Base-by-base conservation (phyloP, 1,140 invertebrate species). In the Drosophila littoralis region DNA sequence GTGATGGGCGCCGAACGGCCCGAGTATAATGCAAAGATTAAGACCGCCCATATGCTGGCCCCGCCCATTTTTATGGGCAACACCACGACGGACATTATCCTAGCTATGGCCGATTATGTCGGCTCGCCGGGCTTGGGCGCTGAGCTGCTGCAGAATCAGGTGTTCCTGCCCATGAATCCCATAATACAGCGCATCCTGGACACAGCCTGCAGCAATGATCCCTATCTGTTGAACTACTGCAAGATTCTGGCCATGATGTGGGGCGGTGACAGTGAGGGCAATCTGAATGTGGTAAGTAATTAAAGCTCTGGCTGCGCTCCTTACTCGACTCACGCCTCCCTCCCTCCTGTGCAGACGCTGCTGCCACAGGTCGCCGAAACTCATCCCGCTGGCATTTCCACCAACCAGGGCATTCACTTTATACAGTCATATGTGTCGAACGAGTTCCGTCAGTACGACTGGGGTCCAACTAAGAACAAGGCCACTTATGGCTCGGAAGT, bases 11-110 rank as follows among this genome's bases (percentile, higher is more conserved):
- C 94, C 0, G 81, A 92, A 50, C 84, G 77, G 7, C 94, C 95
- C 0, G 93, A 95, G 57, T 95, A 95, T 64, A 95, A 95, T 77
- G 72, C 82, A 2, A 94, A 94, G 81, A 94, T 95, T 17, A 91
- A 90, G 55, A 91, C 90, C 0, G 89, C 93, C 55, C 92, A 95
- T 38, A 93, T 94, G 65, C 85, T 96, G 57, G 95, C 94, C 0
- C 95, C 95, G 1, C 93, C 95, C 0, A 93, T 93, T 6, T 95
- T 92, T 58, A 92, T 94, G 92, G 90, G 85, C 6, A 92, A 94
- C 17, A 89, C 92, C 4, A 93, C 86, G 1, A 93, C 93, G 92
- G 91, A 93, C 0, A 40, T 93, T 1, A 77, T 95, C 0, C 73
- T 93, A 2, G 10, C 32, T 5, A 52, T 72, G 5, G 77, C 73